Evolutionary conservation across 53 echinoderm and acorn worm species (phyloP).

Genomic region (Apostichopus leukothele): DNA sequence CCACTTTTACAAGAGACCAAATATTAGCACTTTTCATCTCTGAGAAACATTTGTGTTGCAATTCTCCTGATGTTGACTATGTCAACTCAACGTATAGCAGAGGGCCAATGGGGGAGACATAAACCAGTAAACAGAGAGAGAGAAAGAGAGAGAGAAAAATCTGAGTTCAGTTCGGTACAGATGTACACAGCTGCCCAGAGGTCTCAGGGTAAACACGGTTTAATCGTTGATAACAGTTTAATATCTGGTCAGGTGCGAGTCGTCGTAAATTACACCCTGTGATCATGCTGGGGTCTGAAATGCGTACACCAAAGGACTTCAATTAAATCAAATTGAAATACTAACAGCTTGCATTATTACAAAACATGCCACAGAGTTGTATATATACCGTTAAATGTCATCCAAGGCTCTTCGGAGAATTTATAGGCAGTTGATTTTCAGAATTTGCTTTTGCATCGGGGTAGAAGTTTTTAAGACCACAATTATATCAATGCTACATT

Average conservation of each 20-base stretch:
- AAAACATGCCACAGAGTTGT: too few species aligned
- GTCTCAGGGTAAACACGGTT: conserved; percentile 5
- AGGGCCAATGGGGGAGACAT: background rate
- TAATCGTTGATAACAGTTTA: conserved; percentile 11
- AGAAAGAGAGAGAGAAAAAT: background rate
- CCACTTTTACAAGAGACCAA: background rate
- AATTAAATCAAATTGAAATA: conserved; percentile 23
- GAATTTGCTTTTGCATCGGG: too few species aligned
- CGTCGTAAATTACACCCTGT: background rate
- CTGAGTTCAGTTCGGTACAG: background rate
- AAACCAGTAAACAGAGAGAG: background rate
- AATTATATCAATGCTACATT: too few species aligned
- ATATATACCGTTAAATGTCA: too few species aligned
- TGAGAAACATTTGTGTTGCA: background rate
- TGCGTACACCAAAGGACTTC: conserved; percentile 21
- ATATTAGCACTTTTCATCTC: conserved; percentile 24
- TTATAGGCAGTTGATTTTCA: too few species aligned
- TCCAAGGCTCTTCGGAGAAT: too few species aligned
- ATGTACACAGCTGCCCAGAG: conserved; percentile 5
- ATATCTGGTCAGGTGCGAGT: conserved; percentile 27
- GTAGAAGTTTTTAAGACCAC: too few species aligned
- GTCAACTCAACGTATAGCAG: background rate
- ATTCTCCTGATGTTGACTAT: conserved; percentile 2
- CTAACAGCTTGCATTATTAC: background rate
- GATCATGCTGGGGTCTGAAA: conserved; percentile 20